Conservation (phyloP, 1,140 invertebrate species). For the Bombus consobrinus region DNA sequence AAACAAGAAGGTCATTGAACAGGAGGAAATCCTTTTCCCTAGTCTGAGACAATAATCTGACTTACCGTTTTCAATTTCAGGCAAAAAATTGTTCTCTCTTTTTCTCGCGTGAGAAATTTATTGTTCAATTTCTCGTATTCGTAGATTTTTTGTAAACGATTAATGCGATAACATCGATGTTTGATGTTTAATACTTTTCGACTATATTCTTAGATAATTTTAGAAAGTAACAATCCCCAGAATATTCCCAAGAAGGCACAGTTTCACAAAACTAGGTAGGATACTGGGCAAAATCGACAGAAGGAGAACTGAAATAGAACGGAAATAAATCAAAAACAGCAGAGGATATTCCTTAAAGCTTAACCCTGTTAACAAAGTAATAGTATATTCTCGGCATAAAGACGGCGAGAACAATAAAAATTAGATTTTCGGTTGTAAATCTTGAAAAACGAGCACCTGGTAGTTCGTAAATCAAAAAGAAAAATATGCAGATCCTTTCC, state of each 20-base stretch:
- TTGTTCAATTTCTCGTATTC: no score
- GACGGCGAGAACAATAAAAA: constrained; percentile 45
- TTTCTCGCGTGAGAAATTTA: no score
- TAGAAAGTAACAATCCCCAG: fast-evolving
- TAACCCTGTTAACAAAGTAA: constrained; percentile 40
- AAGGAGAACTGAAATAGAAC: fast-evolving
- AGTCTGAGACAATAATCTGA: no score
- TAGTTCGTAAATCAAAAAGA: neutral
- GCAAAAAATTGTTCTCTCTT: no score
- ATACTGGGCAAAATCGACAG: neutral
- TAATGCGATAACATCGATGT: no score
- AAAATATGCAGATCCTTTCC: neutral
- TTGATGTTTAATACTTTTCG: no score
- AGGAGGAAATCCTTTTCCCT: fast-evolving
- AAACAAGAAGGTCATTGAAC: no score
- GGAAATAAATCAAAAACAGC: neutral
- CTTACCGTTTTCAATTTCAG: fast-evolving
- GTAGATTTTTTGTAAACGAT: no score
- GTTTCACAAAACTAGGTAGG: no score
- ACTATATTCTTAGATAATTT: no score
- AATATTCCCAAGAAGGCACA: fast-evolving
- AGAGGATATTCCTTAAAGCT: constrained; percentile 25
- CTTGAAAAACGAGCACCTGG: constrained; percentile 21
- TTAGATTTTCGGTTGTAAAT: constrained; percentile 45
- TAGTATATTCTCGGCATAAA: neutral